Percentiles rank a stretch among this genome's conserved stretches.
phyloP scores from a whole-genome alignment of 1,140 invertebrate species.

The Popillia japonica region DNA sequence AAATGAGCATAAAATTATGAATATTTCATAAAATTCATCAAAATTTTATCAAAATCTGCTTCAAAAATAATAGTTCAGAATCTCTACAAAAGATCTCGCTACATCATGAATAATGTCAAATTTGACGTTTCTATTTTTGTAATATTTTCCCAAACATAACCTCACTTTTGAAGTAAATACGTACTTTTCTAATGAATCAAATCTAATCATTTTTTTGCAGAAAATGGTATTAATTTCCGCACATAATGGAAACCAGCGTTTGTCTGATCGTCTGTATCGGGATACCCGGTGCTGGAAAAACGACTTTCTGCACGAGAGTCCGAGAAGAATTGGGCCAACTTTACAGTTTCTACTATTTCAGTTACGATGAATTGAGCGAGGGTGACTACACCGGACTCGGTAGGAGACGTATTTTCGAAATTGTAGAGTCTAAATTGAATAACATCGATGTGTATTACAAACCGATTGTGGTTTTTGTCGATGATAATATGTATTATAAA shows the following conservation, averaged over 20 bases:
- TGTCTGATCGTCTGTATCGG: conserved; percentile 40
- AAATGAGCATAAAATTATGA: no score
- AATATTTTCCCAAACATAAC: no score
- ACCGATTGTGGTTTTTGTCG: conserved; percentile 38
- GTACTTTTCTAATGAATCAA: neutral
- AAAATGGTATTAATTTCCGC: conserved; percentile 13
- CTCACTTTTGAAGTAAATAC: neutral
- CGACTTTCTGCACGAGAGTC: conserved; percentile 29
- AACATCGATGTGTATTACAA: conserved; percentile 4
- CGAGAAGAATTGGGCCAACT: neutral
- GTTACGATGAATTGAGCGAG: conserved; percentile 20
- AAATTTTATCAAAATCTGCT: no score
- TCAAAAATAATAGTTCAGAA: no score
- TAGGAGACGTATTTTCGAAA: conserved; percentile 22
- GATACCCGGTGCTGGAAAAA: conserved; percentile 41
- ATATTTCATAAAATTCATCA: no score
- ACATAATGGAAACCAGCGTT: conserved; percentile 15
- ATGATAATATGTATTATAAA: conserved; percentile 46
- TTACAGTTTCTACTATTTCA: conserved; percentile 19
- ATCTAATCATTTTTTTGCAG: neutral
- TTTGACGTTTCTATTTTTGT: no score
- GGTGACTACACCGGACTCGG: neutral
- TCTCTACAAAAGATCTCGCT: no score
- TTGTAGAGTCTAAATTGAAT: neutral
- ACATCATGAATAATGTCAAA: no score